Evolutionary conservation across 2,888 invertebrate genomes (phyloP).

Genomic region (Dolichopus griseipennis): DNA sequence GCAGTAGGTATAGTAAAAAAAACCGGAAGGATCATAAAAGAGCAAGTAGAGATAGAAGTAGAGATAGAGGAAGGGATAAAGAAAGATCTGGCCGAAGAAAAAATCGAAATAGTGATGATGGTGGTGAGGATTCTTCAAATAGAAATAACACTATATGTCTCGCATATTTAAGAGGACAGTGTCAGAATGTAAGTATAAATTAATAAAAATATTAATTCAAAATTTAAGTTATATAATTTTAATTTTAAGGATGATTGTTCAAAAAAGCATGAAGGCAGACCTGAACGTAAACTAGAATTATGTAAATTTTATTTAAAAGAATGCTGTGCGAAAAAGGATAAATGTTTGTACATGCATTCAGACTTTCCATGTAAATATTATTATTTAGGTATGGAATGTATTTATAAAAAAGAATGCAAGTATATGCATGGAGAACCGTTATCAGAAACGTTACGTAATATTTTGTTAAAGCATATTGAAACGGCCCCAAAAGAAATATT

Average conservation of each 20-base stretch:
- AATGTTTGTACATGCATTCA: conserved; percentile 92
- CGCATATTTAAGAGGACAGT: conserved; percentile 83
- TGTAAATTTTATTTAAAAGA: conserved; percentile 96
- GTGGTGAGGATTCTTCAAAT: conserved; percentile 57
- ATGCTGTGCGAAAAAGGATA: conserved; percentile 87
- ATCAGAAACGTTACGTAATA: conserved; percentile 63
- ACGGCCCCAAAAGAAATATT: conserved; percentile 85
- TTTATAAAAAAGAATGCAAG: conserved; percentile 77
- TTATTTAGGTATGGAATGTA: conserved; percentile 84
- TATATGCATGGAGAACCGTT: conserved; percentile 86
- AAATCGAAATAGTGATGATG: conserved; percentile 47
- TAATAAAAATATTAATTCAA: conserved; percentile 28
- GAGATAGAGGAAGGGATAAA: conserved; percentile 38
- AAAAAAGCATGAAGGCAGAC: conserved; percentile 74
- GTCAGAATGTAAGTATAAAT: conserved; percentile 52
- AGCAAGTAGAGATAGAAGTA: conserved; percentile 39
- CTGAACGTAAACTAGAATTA: conserved; percentile 80
- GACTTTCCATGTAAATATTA: conserved; percentile 97
- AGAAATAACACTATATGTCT: conserved; percentile 55
- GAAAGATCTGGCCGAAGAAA: conserved; percentile 19
- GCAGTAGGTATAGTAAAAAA: conserved; percentile 39
- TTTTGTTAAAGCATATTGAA: conserved; percentile 68
- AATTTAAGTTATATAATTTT: neutral
- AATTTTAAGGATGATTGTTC: conserved; percentile 65
- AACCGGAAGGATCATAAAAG: conserved; percentile 45